Conservation (phyloP, 2,888 invertebrate genomes). For the Netelia inedita region DNA sequence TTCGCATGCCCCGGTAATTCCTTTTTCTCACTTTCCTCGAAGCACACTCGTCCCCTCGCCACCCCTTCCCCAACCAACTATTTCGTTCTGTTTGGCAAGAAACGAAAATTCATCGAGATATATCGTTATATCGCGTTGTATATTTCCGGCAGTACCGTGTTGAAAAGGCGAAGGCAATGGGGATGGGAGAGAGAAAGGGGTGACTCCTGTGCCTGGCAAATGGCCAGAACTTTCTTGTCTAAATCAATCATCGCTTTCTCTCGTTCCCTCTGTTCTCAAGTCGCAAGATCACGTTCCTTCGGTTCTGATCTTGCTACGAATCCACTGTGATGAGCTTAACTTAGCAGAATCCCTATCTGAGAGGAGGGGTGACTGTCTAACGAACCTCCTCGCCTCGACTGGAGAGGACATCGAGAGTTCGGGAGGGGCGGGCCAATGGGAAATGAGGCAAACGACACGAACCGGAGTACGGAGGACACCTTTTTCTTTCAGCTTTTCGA, state of each 20-base stretch:
- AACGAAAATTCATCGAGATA: conserved; percentile 61
- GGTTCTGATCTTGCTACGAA: conserved; percentile 65
- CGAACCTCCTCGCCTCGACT: conserved; percentile 56
- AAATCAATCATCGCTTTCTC: conserved; percentile 73
- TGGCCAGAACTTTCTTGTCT: conserved; percentile 72
- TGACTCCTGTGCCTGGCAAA: conserved; percentile 64
- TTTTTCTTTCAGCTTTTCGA: conserved; percentile 26
- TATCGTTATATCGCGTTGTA: conserved; percentile 34
- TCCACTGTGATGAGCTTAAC: conserved; percentile 72
- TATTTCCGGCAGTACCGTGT: conserved; percentile 34
- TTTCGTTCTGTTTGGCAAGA: conserved; percentile 67
- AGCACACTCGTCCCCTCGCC: neutral
- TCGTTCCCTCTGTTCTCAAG: conserved; percentile 46
- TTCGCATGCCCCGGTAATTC: conserved; percentile 52
- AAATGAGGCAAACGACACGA: conserved; percentile 23
- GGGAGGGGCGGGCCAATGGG: neutral
- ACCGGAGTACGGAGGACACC: conserved; percentile 24
- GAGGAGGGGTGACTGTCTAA: conserved; percentile 56
- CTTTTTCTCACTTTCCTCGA: conserved; percentile 27
- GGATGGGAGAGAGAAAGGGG: neutral
- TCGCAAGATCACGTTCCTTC: conserved; percentile 68
- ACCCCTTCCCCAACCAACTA: conserved; percentile 7
- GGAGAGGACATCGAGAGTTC: conserved; percentile 34
- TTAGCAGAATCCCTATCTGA: conserved; percentile 58
- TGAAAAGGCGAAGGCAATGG: conserved; percentile 16